A percentile compares a stretch with the other conserved stretches of the same genome.
Evolutionary conservation across 1,140 invertebrate genomes (phyloP).

Genomic region (Formica exsecta): DNA sequence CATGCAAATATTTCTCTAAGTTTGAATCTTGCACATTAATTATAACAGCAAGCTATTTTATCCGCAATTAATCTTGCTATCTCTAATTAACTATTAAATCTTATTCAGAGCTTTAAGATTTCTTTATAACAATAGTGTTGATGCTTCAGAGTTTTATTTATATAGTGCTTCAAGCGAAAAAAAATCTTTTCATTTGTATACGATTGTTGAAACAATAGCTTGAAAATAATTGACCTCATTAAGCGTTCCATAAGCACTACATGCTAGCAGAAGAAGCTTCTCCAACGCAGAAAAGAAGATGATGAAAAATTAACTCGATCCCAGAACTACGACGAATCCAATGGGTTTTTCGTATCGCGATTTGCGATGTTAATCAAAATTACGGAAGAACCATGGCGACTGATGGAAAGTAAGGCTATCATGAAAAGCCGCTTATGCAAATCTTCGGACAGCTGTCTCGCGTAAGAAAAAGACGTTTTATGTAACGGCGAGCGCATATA

Average conservation of each 20-base stretch:
- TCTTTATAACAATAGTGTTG: neutral
- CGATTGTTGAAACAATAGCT: neutral
- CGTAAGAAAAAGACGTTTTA: conserved; percentile 58
- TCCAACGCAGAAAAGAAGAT: neutral
- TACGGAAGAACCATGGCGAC: conserved; percentile 34
- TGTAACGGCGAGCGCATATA: conserved; percentile 32
- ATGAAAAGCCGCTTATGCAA: conserved; percentile 63
- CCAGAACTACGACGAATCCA: conserved; percentile 18
- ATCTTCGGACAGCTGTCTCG: conserved; percentile 61
- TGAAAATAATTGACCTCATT: conserved; percentile 30
- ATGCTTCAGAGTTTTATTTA: neutral
- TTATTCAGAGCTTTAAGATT: neutral
- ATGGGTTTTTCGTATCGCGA: conserved; percentile 50
- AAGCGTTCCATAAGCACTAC: conserved; percentile 23
- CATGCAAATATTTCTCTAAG: neutral
- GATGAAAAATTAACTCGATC: conserved; percentile 47
- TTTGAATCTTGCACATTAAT: neutral
- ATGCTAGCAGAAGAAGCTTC: neutral
- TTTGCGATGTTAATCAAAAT: conserved; percentile 63
- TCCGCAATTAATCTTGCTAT: neutral
- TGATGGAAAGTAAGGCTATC: conserved; percentile 59
- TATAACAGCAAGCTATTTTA: neutral
- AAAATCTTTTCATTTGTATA: neutral
- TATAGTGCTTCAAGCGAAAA: neutral
- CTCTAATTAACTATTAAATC: neutral